These are phyloP conservation scores for Nylanderia fulva DNA, from an alignment of 1,140 invertebrate genomes.

Conservation along the genomic window DNA sequence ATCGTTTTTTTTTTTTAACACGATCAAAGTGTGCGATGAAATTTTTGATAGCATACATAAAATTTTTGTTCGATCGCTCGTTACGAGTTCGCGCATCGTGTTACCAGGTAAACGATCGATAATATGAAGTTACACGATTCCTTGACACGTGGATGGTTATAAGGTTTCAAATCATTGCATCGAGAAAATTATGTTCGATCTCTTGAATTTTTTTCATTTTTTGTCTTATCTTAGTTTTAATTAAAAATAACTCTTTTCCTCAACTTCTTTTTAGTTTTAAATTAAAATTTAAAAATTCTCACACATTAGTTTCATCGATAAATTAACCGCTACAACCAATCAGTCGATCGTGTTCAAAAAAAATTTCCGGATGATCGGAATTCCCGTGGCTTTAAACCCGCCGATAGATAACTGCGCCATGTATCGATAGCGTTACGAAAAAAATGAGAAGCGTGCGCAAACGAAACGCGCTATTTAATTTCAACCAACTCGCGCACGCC, in stretches of 20 bases:
- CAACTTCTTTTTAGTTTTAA: background rate
- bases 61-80: conserved; percentile 41
- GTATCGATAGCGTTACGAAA: conserved; percentile 30
- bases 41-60: conserved; percentile 18
- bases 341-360: conserved; percentile 34
- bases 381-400: conserved; percentile 33
- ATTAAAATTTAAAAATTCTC: conserved; percentile 4
- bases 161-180: conserved; percentile 31
- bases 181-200: background rate
- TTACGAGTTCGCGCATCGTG: background rate
- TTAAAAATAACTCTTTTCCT: conserved; percentile 11
- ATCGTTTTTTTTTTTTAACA: background rate
- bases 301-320: background rate
- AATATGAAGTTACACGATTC: conserved; percentile 43
- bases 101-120: conserved; percentile 32
- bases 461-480: conserved; percentile 59
- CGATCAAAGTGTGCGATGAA: background rate
- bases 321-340: conserved; percentile 2
- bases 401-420: conserved; percentile 41
- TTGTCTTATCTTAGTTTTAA: conserved; percentile 23
- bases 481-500: conserved; percentile 1
- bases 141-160: conserved; percentile 12
- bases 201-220: background rate
- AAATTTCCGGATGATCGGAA: conserved; percentile 41
- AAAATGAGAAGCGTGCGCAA: conserved; percentile 31